A percentile compares a stretch with the other conserved stretches of the same genome.
Conservation (phyloP, 2,113 vertebrate genomes). For the Dendrocopos noguchii region DNA sequence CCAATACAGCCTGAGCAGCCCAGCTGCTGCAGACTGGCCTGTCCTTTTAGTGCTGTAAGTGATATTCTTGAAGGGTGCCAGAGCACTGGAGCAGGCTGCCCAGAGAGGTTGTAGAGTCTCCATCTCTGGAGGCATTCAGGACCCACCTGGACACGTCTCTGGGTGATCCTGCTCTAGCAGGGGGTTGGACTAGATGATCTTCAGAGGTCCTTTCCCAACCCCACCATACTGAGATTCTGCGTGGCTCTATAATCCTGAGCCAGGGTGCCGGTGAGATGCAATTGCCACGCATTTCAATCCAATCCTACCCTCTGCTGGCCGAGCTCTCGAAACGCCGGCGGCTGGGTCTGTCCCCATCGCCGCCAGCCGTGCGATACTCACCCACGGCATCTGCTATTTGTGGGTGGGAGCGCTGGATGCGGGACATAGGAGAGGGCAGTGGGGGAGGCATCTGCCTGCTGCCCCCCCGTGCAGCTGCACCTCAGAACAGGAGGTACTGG, state of each 20-base stretch:
- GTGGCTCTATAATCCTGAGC: too few species aligned
- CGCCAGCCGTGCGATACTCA: accelerated
- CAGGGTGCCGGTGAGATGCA: accelerated
- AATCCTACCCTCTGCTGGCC: constrained; percentile 68
- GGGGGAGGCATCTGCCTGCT: not conserved
- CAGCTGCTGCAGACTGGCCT: not conserved
- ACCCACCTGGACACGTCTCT: too few species aligned
- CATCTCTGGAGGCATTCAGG: too few species aligned
- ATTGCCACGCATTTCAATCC: not conserved
- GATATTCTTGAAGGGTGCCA: too few species aligned
- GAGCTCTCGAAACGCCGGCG: not conserved
- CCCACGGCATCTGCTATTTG: not conserved
- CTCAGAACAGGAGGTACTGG: not conserved
- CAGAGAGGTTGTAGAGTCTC: too few species aligned
- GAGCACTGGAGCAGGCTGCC: too few species aligned
- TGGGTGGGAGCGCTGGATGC: not conserved
- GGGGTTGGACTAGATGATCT: too few species aligned
- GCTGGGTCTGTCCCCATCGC: accelerated
- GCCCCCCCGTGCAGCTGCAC: not conserved
- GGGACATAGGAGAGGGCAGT: not conserved
- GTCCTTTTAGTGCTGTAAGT: not conserved
- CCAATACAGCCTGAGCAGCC: not conserved
- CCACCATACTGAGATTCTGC: too few species aligned
- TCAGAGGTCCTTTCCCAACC: too few species aligned
- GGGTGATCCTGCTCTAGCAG: too few species aligned